Conservation (phyloP, 2,113 vertebrate species). For the Mystacornis crossleyi region DNA sequence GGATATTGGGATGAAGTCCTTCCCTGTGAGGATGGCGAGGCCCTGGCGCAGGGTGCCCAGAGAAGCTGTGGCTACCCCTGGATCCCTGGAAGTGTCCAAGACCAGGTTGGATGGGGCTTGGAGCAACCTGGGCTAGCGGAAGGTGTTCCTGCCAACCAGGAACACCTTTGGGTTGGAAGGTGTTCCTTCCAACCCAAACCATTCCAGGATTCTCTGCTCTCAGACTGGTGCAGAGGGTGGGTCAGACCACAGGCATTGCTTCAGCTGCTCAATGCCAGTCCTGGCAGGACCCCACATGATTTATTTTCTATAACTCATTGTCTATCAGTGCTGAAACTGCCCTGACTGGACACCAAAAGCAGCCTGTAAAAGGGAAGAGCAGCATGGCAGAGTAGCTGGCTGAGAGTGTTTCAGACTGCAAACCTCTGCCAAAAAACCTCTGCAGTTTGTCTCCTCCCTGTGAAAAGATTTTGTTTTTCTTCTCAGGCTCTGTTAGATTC, state of each 20-base stretch:
- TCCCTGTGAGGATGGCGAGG: rapidly evolving
- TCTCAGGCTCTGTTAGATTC: not conserved
- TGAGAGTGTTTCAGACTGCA: not conserved
- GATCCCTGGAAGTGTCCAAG: not conserved
- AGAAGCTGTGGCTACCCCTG: not conserved
- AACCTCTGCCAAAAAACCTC: not conserved
- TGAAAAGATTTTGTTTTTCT: not conserved
- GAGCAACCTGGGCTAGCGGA: rapidly evolving
- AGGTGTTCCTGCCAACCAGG: not conserved
- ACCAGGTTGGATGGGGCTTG: rapidly evolving
- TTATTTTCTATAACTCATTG: not conserved
- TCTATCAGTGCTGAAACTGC: not conserved
- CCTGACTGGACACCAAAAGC: not conserved
- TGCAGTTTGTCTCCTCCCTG: not conserved
- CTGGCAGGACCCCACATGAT: not conserved
- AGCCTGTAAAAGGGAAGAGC: not conserved
- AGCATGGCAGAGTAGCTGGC: not conserved
- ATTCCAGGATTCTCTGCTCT: not conserved
- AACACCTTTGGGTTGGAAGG: no score
- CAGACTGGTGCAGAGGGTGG: not conserved
- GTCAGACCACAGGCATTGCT: not conserved
- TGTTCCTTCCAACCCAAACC: not conserved
- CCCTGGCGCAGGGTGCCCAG: not conserved
- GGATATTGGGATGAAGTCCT: not conserved
- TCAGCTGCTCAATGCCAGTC: not conserved